Base-by-base conservation (phyloP, 2,113 vertebrate genomes). In the Oryzias woworae region DNA sequence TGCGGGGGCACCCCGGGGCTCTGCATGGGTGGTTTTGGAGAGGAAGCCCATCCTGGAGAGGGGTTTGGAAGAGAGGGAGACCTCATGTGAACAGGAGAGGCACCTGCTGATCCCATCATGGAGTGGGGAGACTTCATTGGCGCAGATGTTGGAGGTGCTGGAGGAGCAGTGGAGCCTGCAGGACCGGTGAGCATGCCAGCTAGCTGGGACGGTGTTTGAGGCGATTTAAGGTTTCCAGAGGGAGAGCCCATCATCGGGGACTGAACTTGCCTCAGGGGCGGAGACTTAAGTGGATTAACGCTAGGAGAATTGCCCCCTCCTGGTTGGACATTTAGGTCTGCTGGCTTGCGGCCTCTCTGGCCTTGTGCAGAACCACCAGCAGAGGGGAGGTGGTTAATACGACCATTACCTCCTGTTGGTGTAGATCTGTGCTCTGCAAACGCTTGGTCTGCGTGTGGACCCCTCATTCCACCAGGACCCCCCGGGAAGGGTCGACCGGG, bases 51-150 rank as follows among this genome's bases (percentile, higher is more conserved):
- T 77, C 96, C 95, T 0, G 97, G 97, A 50, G 97, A 99, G 51
- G 97, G 97, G 81, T 96, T 95, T 0, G 96, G 96, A 84, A 99
- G 95, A 66, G 97, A 98, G 0, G 97, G 97, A 78, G 97, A 99
- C 91, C 98, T 98, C 94, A 99, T 96, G 91, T 99, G 97, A 88
- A 99, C 97, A 71, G 97, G 97, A 63, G 97, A 99, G 79, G 97
- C 96, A 84, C 96, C 97, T 86, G 96, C 97, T 81, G 97, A 99
- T 73, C 96, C 96, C 95, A 99, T 90, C 87, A 98, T 94, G 13
- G 97, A 90, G 78, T 90, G 95, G 1, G 97, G 96, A 66, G 97
- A 99, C 82, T 99, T 99, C 90, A 99, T 98, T 85, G 97, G 96
- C 73, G 92, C 95, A 67, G 95, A 94, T 0, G 93, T 81, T 55